These are phyloP conservation scores for Drosophila ustulata DNA, from an alignment of 2,888 invertebrate species.

Conservation along the genomic window DNA sequence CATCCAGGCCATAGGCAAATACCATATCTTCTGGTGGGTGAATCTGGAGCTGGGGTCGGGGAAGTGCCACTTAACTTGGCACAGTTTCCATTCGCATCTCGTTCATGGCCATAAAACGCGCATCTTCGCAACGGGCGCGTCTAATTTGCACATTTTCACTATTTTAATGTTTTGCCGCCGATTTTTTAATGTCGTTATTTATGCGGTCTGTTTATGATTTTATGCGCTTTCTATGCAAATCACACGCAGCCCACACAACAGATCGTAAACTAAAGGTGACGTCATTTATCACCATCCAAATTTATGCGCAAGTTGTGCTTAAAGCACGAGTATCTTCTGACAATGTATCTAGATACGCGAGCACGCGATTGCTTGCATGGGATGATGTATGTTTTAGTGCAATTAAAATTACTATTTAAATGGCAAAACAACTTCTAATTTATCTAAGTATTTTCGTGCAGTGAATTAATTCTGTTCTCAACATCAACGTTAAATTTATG, in stretches of 20 bases:
- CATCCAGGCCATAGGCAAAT: constrained; percentile 24
- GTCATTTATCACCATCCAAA: constrained; percentile 63
- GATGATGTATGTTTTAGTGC: not conserved
- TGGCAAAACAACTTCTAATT: not conserved
- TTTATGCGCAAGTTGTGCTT: constrained; percentile 32
- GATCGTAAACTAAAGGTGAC: constrained; percentile 67
- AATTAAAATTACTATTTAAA: constrained; percentile 8
- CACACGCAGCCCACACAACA: constrained; percentile 8
- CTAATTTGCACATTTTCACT: constrained; percentile 82
- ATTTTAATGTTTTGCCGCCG: constrained; percentile 56
- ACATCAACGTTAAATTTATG: no score
- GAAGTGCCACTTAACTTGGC: constrained; percentile 35
- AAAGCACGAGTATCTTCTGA: constrained; percentile 1
- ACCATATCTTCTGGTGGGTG: not conserved
- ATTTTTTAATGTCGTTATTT: constrained; percentile 69
- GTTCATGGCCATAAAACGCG: constrained; percentile 65
- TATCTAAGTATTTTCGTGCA: constrained; percentile 2
- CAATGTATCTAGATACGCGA: constrained; percentile 12
- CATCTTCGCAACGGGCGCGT: constrained; percentile 51
- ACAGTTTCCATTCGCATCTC: constrained; percentile 53
- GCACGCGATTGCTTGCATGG: not conserved
- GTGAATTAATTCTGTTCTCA: no score
- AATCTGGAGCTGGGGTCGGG: constrained; percentile 5
- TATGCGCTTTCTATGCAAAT: constrained; percentile 80
- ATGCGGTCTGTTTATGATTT: constrained; percentile 72